Conservation (phyloP, 2,113 vertebrate species). For the Plotosus lineatus region DNA sequence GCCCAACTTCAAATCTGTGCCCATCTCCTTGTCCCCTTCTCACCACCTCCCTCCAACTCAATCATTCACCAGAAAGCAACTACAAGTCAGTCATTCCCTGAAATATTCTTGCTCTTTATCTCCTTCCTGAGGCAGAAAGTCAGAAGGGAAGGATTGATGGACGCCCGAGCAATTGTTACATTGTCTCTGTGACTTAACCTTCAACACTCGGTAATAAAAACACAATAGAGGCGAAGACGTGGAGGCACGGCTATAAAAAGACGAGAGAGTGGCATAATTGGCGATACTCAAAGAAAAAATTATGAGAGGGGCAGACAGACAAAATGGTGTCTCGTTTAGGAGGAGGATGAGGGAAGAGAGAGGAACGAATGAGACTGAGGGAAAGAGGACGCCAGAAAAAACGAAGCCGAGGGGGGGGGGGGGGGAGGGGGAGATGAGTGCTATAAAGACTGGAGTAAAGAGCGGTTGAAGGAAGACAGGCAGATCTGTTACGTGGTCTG, state of each 20-base stretch:
- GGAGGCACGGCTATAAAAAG: conserved; percentile 28
- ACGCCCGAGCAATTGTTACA: background rate
- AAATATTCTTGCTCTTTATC: background rate
- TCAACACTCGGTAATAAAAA: background rate
- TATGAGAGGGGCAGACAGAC: conserved; percentile 17
- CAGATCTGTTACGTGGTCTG: conserved; percentile 21
- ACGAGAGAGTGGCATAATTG: background rate
- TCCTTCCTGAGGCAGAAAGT: background rate
- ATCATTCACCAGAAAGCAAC: background rate
- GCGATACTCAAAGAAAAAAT: conserved; percentile 41
- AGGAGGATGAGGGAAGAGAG: background rate
- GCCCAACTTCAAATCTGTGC: background rate
- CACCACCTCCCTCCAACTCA: background rate
- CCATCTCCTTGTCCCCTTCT: background rate
- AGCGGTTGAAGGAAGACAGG: conserved; percentile 3
- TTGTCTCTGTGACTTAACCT: conserved; percentile 20
- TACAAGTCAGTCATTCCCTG: too few relatives aligned
- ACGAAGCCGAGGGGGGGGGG: background rate
- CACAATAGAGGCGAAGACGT: conserved; percentile 46
- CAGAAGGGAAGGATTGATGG: background rate
- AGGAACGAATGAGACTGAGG: conserved; percentile 20
- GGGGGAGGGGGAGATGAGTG: conserved; percentile 12
- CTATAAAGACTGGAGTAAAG: conserved; percentile 46
- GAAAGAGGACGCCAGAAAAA: background rate
- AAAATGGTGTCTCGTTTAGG: conserved; percentile 1